These are phyloP conservation scores for Drosophila santomea DNA, from an alignment of 1,140 invertebrate species.

Conservation along the genomic window DNA sequence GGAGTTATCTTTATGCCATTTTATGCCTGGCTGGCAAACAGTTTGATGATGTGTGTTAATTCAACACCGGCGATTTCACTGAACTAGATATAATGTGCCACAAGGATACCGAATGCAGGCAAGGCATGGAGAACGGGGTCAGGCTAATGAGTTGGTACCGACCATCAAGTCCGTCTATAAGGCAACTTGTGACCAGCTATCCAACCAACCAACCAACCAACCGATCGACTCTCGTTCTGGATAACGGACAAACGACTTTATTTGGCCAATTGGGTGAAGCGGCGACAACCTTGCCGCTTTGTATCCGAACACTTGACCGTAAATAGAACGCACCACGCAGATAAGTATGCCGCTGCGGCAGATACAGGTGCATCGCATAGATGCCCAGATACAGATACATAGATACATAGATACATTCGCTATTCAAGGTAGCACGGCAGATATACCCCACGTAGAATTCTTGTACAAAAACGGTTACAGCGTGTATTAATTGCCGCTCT, in stretches of 20 bases:
- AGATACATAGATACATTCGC: slow-evolving; percentile 3
- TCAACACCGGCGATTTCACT: background rate
- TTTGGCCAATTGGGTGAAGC: slow-evolving; percentile 82
- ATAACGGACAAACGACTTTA: slow-evolving; percentile 67
- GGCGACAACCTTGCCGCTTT: slow-evolving; percentile 55
- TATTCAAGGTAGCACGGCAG: slow-evolving; percentile 11
- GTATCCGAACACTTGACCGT: slow-evolving; percentile 68
- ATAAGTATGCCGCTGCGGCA: slow-evolving; percentile 61
- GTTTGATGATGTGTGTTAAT: no score
- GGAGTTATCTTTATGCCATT: no score
- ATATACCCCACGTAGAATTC: slow-evolving; percentile 13
- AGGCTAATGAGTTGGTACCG: slow-evolving; percentile 58
- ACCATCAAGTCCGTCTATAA: slow-evolving; percentile 42
- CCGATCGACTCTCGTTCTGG: slow-evolving; percentile 22
- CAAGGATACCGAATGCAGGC: slow-evolving; percentile 26
- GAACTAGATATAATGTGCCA: slow-evolving; percentile 1
- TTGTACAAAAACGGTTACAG: slow-evolving; percentile 47
- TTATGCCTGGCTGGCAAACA: no score
- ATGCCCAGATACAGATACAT: slow-evolving; percentile 21
- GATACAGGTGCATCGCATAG: slow-evolving; percentile 21
- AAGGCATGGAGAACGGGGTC: slow-evolving; percentile 44
- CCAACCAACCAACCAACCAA: background rate
- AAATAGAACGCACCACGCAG: slow-evolving; percentile 61
- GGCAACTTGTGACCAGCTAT: slow-evolving; percentile 54
- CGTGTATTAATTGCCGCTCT: slow-evolving; percentile 67